phyloP scores from a whole-genome alignment of 1,140 invertebrate species.

The Cataglyphis hispanica region DNA sequence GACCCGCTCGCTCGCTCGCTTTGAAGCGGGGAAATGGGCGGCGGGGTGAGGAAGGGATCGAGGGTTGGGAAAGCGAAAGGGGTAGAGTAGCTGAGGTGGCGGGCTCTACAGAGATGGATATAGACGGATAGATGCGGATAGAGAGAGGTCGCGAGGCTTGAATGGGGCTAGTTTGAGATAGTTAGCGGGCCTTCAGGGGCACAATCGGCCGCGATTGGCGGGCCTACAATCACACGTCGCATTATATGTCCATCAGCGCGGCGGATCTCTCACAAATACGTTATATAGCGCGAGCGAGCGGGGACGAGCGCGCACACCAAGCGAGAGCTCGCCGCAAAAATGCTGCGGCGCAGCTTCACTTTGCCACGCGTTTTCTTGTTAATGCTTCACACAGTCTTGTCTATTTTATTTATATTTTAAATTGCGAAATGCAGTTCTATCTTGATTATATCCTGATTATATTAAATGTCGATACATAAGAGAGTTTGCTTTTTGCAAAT shows the following conservation, averaged over 20 bases:
- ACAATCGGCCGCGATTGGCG: slow-evolving; percentile 86
- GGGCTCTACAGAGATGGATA: slow-evolving; percentile 49
- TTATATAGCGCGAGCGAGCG: slow-evolving; percentile 77
- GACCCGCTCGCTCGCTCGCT: slow-evolving; percentile 46
- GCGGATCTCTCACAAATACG: slow-evolving; percentile 81
- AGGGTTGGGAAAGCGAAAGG: slow-evolving; percentile 48
- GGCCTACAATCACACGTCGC: slow-evolving; percentile 84
- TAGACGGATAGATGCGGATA: slow-evolving; percentile 67
- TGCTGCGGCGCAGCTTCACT: slow-evolving; percentile 12
- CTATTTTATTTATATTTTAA: slow-evolving; percentile 2
- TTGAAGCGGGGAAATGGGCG: slow-evolving; percentile 13
- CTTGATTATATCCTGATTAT: neutral
- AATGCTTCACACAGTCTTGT: neutral
- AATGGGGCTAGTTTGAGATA: slow-evolving; percentile 87
- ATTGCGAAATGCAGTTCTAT: too few relatives aligned
- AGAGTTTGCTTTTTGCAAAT: slow-evolving; percentile 39
- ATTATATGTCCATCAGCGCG: slow-evolving; percentile 84
- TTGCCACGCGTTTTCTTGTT: neutral
- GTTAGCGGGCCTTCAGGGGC: slow-evolving; percentile 86
- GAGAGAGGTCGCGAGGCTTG: slow-evolving; percentile 81
- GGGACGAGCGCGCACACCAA: slow-evolving; percentile 42
- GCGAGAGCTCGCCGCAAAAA: slow-evolving; percentile 47
- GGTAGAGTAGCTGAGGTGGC: slow-evolving; percentile 51
- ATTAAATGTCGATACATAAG: slow-evolving; percentile 38
- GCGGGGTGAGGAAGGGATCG: neutral